Conservation (phyloP, 2,797 vertebrate genomes). For the Acomys russatus region DNA sequence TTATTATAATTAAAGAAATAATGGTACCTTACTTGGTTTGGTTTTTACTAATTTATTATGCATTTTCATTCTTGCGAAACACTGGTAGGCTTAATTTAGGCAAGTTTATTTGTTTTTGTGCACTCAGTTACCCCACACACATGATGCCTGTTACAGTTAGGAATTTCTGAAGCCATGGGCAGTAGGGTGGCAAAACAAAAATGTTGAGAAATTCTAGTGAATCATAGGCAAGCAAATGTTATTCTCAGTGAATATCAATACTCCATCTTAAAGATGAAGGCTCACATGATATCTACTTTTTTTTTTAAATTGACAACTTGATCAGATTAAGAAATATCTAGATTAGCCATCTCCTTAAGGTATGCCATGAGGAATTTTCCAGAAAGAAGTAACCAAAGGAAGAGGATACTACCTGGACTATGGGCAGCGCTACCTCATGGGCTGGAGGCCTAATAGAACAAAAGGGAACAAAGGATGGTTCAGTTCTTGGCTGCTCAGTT, state of each 20-base stretch:
- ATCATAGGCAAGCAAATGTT: background rate
- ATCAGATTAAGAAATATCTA: background rate
- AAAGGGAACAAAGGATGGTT: background rate
- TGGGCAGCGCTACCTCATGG: no score
- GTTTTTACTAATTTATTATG: conserved; percentile 11
- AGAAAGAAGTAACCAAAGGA: background rate
- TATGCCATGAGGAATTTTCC: background rate
- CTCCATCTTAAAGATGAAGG: conserved; percentile 20
- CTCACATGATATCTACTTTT: background rate
- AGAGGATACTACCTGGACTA: background rate
- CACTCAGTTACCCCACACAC: background rate
- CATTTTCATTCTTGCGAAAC: conserved; percentile 59
- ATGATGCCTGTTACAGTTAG: background rate
- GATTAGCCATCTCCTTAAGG: no score
- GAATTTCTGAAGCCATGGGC: background rate
- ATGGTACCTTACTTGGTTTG: conserved; percentile 43
- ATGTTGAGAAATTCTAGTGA: background rate
- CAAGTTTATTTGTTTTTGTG: conserved; percentile 42
- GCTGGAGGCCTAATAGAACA: background rate
- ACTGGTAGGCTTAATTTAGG: conserved; percentile 46
- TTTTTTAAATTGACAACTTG: background rate
- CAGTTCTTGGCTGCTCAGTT: background rate
- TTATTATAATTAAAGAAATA: conserved; percentile 68
- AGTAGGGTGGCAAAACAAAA: background rate
- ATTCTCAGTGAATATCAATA: background rate